These are phyloP conservation scores for Apoda limacodes DNA, from an alignment of 2,888 invertebrate species.

Conservation along the genomic window DNA sequence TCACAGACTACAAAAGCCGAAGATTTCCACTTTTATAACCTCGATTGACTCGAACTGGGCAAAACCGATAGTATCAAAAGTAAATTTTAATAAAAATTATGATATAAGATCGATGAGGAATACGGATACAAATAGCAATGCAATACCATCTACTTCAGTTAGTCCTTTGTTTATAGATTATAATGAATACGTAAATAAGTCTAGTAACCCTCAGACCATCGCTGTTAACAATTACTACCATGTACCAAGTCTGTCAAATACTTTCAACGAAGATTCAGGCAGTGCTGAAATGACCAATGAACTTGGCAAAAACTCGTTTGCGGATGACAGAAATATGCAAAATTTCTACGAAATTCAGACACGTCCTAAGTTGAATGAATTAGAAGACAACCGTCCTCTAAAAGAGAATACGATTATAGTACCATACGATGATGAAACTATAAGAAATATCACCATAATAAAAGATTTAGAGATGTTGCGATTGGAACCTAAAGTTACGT, in stretches of 20 bases:
- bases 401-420: slow-evolving; percentile 28
- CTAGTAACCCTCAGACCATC: slow-evolving; percentile 19
- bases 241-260: too few species aligned
- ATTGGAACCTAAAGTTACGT: too few species aligned
- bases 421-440: slow-evolving; percentile 19
- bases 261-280: too few species aligned
- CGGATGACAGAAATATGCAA: too few species aligned
- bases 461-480: too few species aligned
- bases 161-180: slow-evolving; percentile 19
- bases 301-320: too few species aligned
- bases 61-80: slow-evolving; percentile 25
- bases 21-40: slow-evolving; percentile 36
- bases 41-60: slow-evolving; percentile 28
- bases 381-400: too few species aligned
- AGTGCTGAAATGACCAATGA: too few species aligned
- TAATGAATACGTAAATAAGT: slow-evolving; percentile 14
- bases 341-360: too few species aligned
- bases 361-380: too few species aligned
- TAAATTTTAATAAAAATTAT: too few species aligned
- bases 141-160: slow-evolving; percentile 14
- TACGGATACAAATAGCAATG: slow-evolving; percentile 22
- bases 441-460: slow-evolving; percentile 24
- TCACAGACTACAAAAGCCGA: slow-evolving; percentile 35
- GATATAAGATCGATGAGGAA: slow-evolving; percentile 30
- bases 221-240: too few species aligned